Conservation (phyloP, 2,888 invertebrate species). For the Gnatocerus cornutus region DNA sequence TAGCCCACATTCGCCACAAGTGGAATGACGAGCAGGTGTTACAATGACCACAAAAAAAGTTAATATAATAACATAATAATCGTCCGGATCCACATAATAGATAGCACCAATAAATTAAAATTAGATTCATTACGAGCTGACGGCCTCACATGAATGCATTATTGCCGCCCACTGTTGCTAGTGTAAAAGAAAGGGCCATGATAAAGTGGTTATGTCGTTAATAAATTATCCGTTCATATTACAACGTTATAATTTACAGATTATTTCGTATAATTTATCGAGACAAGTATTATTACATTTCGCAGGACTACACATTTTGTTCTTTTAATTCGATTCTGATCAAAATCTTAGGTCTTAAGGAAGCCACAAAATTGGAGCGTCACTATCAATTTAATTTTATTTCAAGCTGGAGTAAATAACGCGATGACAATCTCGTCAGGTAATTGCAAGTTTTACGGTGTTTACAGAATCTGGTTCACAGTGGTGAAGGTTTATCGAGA, state of each 20-base stretch:
- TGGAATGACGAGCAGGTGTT: slow-evolving; percentile 28
- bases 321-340: slow-evolving; percentile 7
- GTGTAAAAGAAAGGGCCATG: slow-evolving; percentile 40
- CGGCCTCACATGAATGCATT: slow-evolving; percentile 41
- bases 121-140: slow-evolving; percentile 45
- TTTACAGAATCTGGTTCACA: slow-evolving; percentile 15
- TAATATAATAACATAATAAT: slow-evolving; percentile 35
- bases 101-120: slow-evolving; percentile 39
- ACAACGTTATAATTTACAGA: slow-evolving; percentile 44
- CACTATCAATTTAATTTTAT: slow-evolving; percentile 22
- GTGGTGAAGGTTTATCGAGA: not conserved
- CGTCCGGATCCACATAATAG: slow-evolving; percentile 20
- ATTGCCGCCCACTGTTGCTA: slow-evolving; percentile 41
- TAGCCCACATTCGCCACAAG: slow-evolving; percentile 18
- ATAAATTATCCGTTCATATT: slow-evolving; percentile 45
- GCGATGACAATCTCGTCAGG: slow-evolving; percentile 32
- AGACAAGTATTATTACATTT: slow-evolving; percentile 29
- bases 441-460: slow-evolving; percentile 38
- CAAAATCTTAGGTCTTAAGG: not conserved
- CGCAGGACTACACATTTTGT: slow-evolving; percentile 20
- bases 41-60: slow-evolving; percentile 24
- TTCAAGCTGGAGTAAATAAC: slow-evolving; percentile 8
- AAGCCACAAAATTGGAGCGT: slow-evolving; percentile 9
- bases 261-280: slow-evolving; percentile 38
- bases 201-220: slow-evolving; percentile 47